These are phyloP conservation scores for Andricus curvator DNA, from an alignment of 2,888 invertebrate species.

Conservation along the genomic window DNA sequence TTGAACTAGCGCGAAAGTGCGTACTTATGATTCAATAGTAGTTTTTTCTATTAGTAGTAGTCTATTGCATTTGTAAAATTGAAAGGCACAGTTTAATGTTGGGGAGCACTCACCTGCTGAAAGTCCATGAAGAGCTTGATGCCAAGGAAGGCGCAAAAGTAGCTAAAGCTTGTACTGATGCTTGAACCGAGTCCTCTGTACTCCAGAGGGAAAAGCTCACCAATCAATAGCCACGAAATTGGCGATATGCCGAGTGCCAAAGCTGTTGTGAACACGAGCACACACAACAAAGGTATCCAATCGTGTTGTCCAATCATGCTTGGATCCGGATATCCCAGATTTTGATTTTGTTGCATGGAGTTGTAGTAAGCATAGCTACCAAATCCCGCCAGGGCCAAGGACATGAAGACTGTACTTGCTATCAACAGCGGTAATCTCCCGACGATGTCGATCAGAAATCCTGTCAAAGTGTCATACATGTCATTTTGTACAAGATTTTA, in stretches of 20 bases:
- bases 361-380: slow-evolving; percentile 92
- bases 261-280: slow-evolving; percentile 90
- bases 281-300: slow-evolving; percentile 91
- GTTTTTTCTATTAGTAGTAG: too few species aligned
- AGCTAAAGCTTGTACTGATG: slow-evolving; percentile 91
- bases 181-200: slow-evolving; percentile 93
- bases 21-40: too few species aligned
- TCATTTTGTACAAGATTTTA: too few species aligned
- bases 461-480: slow-evolving; percentile 54
- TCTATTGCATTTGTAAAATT: not conserved
- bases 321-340: slow-evolving; percentile 64
- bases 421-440: slow-evolving; percentile 91
- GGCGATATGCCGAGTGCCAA: slow-evolving; percentile 94
- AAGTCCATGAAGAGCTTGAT: slow-evolving; percentile 93
- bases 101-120: slow-evolving; percentile 78
- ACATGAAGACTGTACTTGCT: slow-evolving; percentile 91
- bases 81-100: slow-evolving; percentile 6
- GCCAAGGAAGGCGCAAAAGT: slow-evolving; percentile 91
- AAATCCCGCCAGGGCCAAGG: slow-evolving; percentile 90
- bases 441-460: slow-evolving; percentile 90
- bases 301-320: slow-evolving; percentile 82
- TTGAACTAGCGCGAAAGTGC: too few species aligned
- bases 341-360: slow-evolving; percentile 71
- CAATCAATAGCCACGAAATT: slow-evolving; percentile 91
- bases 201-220: slow-evolving; percentile 90